Conservation (phyloP, 64 coral and sea anemone species). For the Montipora foliosa region DNA sequence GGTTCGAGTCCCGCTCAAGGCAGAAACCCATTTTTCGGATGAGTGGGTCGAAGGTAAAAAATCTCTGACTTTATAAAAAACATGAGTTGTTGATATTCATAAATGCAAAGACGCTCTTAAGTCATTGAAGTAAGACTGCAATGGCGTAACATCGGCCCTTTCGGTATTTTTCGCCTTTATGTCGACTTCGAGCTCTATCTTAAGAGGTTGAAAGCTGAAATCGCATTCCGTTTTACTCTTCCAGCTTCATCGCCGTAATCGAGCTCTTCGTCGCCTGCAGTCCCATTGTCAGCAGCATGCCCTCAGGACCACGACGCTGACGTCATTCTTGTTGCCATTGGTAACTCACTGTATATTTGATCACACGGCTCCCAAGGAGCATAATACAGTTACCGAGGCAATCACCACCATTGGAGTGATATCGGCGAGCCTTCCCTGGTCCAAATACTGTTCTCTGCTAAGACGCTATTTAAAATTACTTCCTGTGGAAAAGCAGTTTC, state of each 20-base stretch:
- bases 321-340: constrained; percentile 83
- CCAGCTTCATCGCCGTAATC: constrained; percentile 94
- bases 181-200: background rate
- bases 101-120: too few relatives aligned
- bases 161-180: too few relatives aligned
- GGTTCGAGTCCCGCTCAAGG: too few relatives aligned
- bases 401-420: constrained; percentile 82
- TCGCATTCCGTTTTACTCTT: background rate
- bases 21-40: too few relatives aligned
- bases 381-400: constrained; percentile 86
- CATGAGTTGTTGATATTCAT: too few relatives aligned
- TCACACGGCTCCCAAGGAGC: constrained; percentile 78
- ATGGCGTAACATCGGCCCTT: too few relatives aligned
- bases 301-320: constrained; percentile 71
- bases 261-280: constrained; percentile 82
- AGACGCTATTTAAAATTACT: constrained; percentile 83
- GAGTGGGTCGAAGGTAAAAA: too few relatives aligned
- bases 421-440: constrained; percentile 82
- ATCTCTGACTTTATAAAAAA: too few relatives aligned
- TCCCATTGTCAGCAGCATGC: constrained; percentile 60
- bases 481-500: constrained; percentile 66
- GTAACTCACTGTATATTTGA: constrained; percentile 88
- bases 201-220: background rate
- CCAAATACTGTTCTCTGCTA: constrained; percentile 79
- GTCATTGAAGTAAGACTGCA: too few relatives aligned